These are phyloP conservation scores for Corythaixoides concolor DNA, from an alignment of 2,113 vertebrate genomes.

Conservation along the genomic window DNA sequence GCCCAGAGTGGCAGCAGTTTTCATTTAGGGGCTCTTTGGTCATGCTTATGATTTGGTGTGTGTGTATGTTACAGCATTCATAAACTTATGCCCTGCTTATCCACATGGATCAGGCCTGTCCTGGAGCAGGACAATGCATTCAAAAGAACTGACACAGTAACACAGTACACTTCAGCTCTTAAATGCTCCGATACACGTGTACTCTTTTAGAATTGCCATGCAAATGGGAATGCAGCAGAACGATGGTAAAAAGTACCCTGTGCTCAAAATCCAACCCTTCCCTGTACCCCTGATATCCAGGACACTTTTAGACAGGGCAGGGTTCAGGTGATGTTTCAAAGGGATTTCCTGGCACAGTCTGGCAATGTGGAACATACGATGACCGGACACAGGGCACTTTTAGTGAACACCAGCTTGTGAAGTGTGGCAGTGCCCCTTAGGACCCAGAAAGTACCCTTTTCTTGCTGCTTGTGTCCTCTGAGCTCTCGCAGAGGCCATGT, in stretches of 20 bases:
- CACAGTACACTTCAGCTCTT: not conserved
- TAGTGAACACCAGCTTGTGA: not conserved
- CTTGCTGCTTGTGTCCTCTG: rapidly evolving
- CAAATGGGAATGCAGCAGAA: not conserved
- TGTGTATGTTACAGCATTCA: not conserved
- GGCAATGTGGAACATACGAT: rapidly evolving
- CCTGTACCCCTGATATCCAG: rapidly evolving
- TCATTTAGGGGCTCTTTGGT: not conserved
- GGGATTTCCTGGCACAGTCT: not conserved
- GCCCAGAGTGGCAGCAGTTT: not conserved
- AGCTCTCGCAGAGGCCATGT: not conserved
- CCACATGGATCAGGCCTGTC: not conserved
- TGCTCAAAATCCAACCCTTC: not conserved
- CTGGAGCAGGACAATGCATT: not conserved
- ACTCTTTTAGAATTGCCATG: not conserved
- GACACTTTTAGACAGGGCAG: not conserved
- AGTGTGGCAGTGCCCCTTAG: too few relatives aligned
- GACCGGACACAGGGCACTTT: rapidly evolving
- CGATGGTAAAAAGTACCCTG: not conserved
- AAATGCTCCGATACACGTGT: not conserved
- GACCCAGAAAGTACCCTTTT: not conserved
- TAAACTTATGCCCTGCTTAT: not conserved
- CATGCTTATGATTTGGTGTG: not conserved
- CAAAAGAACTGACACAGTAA: not conserved
- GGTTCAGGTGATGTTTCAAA: not conserved